Evolutionary conservation across 2,888 invertebrate genomes (phyloP), one percentile per base, ranked within the genome.

Genomic region (Spicauda simplicius): DNA sequence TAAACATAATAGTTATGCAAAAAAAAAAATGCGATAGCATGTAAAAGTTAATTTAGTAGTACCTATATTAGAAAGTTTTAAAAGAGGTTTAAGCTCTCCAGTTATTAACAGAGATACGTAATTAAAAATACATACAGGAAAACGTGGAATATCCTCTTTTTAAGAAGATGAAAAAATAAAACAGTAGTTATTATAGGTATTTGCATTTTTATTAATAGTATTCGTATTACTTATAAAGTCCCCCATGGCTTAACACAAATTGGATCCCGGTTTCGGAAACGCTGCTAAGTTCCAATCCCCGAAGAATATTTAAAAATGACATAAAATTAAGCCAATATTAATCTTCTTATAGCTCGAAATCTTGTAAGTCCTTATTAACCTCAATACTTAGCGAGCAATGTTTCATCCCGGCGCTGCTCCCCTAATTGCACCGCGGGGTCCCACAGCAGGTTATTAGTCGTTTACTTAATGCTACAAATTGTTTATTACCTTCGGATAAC

Each of bases 401-500:
- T 33, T 33, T 33, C 33, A 33, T 33, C 33, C 33, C 20, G 52
- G 57, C 57, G 64, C 41, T 37, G 20, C 30, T 25, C 25, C 18
- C 18, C 41, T 53, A 53, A 65, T 58, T 65, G 64, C 58, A 41
- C 58, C 53, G 64, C 64, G 41, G 57, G 64, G 25, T 41, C 52
- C 41, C 64, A 53, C 64, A 53, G 64, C 64, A n/a, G 58, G 58
- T 25, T 25, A 37, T 58, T 64, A 58, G 18, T 20, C 64, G 16
- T 52, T 52, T 41, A 52, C 33, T 14, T 64, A 58, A 64, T 58
- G 53, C 41, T 52, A 58, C 64, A 65, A 59, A 65, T 65, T 65
- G 58, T 64, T 64, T 58, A 64, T 53, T 64, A 57, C 64, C 64
- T 19, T n/a, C 56, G 63, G 14, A 63, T 63, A 55, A 48, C 20